Conservation (phyloP, 2,888 invertebrate species). For the Drosophila infuscata region DNA sequence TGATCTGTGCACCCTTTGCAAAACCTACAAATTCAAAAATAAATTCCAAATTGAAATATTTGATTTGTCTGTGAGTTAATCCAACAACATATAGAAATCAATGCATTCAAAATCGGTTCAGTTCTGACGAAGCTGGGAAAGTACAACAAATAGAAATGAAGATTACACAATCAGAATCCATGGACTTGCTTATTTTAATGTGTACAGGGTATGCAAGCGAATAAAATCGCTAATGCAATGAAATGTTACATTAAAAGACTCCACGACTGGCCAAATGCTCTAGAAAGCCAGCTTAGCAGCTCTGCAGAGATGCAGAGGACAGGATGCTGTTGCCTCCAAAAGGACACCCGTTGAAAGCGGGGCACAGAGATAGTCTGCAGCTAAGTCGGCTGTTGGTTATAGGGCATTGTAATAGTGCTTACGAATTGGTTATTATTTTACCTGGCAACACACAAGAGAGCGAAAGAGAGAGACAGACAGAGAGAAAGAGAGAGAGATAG, state of each 20-base stretch:
- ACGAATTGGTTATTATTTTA: constrained; percentile 76
- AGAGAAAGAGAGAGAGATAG: not conserved
- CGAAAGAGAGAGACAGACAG: not conserved
- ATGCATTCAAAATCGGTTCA: not conserved
- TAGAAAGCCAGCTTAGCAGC: constrained; percentile 16
- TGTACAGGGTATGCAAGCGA: not conserved
- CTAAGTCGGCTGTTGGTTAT: constrained; percentile 28
- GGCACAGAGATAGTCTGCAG: constrained; percentile 7
- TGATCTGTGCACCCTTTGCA: no score
- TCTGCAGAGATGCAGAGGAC: not conserved
- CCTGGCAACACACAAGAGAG: not conserved
- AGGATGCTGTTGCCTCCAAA: not conserved
- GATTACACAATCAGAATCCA: not conserved
- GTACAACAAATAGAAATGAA: not conserved
- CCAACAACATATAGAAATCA: no score
- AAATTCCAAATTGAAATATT: not conserved
- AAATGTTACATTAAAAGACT: constrained; percentile 49
- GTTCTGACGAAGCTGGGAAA: not conserved
- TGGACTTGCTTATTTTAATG: not conserved
- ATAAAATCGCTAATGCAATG: constrained; percentile 55
- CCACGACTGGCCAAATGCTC: constrained; percentile 35
- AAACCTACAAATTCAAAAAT: no score
- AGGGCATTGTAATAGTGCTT: constrained; percentile 69
- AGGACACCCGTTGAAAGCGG: not conserved
- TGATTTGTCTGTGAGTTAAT: not conserved